Evolutionary conservation across 2,888 invertebrate genomes (phyloP).

Genomic region (Netelia fuscicornis): DNA sequence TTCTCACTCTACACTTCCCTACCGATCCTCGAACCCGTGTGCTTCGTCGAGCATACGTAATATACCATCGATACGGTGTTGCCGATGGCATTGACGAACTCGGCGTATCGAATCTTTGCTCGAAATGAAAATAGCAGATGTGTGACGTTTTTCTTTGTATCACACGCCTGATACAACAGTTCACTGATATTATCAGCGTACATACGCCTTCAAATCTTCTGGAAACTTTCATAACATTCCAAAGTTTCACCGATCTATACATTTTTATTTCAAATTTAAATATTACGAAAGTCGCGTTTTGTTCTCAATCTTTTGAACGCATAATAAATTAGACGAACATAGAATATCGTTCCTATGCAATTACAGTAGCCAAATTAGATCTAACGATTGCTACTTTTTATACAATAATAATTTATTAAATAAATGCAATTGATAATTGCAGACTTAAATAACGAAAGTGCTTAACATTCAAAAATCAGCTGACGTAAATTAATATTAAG

Average conservation of each 20-base stretch:
- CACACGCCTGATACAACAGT: background rate
- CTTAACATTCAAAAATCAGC: too few species aligned
- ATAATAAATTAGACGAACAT: too few species aligned
- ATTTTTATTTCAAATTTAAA: too few species aligned
- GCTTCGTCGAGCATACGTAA: slow-evolving; percentile 53
- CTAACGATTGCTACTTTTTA: too few species aligned
- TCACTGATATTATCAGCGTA: background rate
- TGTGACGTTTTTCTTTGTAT: background rate
- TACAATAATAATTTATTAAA: background rate
- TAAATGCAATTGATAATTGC: background rate
- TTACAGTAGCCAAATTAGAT: too few species aligned
- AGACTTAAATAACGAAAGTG: too few species aligned
- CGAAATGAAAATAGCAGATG: slow-evolving; percentile 1
- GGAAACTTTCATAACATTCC: background rate
- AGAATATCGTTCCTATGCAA: too few species aligned
- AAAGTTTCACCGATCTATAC: background rate
- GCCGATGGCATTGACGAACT: slow-evolving; percentile 1
- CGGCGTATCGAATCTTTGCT: background rate
- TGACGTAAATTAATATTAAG: too few species aligned
- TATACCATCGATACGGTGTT: slow-evolving; percentile 9
- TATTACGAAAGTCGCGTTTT: too few species aligned
- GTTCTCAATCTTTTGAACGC: too few species aligned
- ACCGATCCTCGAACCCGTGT: slow-evolving; percentile 37
- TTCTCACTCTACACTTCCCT: slow-evolving; percentile 7
- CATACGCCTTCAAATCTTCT: background rate